Evolutionary conservation across 2,888 invertebrate genomes (phyloP), one percentile per base, ranked within the genome.

Genomic region (Cerastoderma edule): DNA sequence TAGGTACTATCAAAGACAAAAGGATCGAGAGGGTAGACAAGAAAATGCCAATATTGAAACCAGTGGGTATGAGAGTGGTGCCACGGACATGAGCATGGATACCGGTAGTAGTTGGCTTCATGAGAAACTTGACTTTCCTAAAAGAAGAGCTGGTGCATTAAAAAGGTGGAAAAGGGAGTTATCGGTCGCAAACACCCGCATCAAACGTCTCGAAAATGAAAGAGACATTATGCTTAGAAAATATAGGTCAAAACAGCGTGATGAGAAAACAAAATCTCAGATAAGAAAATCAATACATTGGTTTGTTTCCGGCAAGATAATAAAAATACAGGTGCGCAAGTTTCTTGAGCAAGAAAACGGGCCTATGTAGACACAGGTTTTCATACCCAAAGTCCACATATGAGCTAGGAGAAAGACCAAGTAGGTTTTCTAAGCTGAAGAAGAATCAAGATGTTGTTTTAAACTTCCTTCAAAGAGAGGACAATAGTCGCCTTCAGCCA

Each of bases 1-100:
- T 39, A 24, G 44, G 28, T 60, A 39, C 48, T 66, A 73, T n/a
- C 27, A 54, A 22, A 57, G 67, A 56, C 69, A 73, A 44, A 32
- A 33, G 10, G 46, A 39, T 8, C 4, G 27, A 24, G 27, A 28
- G 13, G 22, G 19, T 33, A 33, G n/a, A 27, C 19, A 10, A 24
- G 19, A 35, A 28, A 27, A 19, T 28, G 30, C 8, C 8, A n/a
- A 13, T 8, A 57, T 50, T 16, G 48, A 64, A 22, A 72, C 72
- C 46, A 77, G 77, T 56, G 76, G 72, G 8, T 77, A 77, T 32
- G 72, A 77, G 24, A 68, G 60, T 39, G 54, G 13, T 5, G 32
- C 32, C 48, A 13, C 28, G 70, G 32, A 44, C 67, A 16, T 24
- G 67, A 24, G 72, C 67, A 32, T 56, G 67, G n/a, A 56, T 56